Percentiles rank a stretch among this genome's conserved stretches.
Evolutionary conservation across 2,888 invertebrate species (phyloP).

Genomic region (Agonopterix arenella): DNA sequence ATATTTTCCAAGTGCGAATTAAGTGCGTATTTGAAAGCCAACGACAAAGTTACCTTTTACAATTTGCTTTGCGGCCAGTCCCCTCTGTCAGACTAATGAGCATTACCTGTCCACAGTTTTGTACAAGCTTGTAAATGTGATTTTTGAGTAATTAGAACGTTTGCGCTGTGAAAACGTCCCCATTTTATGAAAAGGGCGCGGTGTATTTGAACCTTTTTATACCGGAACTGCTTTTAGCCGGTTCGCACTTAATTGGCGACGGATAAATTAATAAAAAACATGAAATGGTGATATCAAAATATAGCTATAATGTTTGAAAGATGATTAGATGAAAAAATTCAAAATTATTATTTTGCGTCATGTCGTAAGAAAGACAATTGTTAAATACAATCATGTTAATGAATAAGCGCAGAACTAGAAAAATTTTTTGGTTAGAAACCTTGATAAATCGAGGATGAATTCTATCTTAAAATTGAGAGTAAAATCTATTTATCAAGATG

Average conservation of each 20-base stretch:
- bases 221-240: constrained; percentile 1
- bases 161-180: constrained; percentile 39
- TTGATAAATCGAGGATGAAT: no score
- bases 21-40: constrained; percentile 29
- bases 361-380: no score
- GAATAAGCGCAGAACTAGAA: no score
- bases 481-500: no score
- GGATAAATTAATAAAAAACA: not conserved
- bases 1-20: constrained; percentile 30
- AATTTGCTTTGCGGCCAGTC: constrained; percentile 27
- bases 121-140: constrained; percentile 44
- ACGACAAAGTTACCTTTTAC: constrained; percentile 33
- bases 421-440: no score
- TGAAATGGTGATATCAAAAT: not conserved
- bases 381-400: no score
- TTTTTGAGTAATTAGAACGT: constrained; percentile 61
- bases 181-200: constrained; percentile 37
- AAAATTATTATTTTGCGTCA: no score
- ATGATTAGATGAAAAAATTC: no score
- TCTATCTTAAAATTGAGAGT: no score
- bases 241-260: not conserved
- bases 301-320: no score
- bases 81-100: constrained; percentile 42
- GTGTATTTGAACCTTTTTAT: not conserved
- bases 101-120: constrained; percentile 45